Percentiles rank a stretch among this genome's conserved stretches.
These are phyloP conservation scores for Dyspetes luteomarginatus DNA, from an alignment of 2,888 invertebrate genomes.

Conservation along the genomic window DNA sequence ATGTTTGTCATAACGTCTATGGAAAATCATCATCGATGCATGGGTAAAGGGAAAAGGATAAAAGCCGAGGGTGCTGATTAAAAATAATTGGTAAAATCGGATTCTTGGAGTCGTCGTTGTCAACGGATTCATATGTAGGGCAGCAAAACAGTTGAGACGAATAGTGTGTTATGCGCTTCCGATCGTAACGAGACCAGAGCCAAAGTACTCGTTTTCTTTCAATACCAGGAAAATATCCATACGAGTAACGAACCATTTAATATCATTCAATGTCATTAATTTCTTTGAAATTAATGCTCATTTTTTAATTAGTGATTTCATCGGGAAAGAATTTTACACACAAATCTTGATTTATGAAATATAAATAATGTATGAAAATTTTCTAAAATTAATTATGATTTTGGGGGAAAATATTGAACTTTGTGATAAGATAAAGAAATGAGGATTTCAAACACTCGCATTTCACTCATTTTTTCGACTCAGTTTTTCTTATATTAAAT, in stretches of 20 bases:
- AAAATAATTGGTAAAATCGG: slow-evolving; percentile 48
- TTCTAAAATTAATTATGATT: too few relatives aligned
- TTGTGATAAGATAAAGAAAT: too few relatives aligned
- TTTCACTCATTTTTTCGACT: not conserved
- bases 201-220: not conserved
- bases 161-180: not conserved
- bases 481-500: too few relatives aligned
- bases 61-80: slow-evolving; percentile 36
- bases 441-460: slow-evolving; percentile 17
- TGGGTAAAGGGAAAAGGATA: slow-evolving; percentile 12
- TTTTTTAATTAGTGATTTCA: too few relatives aligned
- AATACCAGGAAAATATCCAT: too few relatives aligned
- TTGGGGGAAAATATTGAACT: too few relatives aligned
- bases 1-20: not conserved
- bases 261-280: not conserved
- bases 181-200: not conserved
- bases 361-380: too few relatives aligned
- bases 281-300: not conserved
- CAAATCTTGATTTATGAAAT: too few relatives aligned
- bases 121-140: too few relatives aligned
- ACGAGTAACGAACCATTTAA: too few relatives aligned
- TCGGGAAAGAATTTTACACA: too few relatives aligned
- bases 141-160: too few relatives aligned
- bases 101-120: slow-evolving; percentile 11
- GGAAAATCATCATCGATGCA: slow-evolving; percentile 46